These are phyloP conservation scores for Myiozetetes cayanensis DNA, from an alignment of 2,113 vertebrate genomes.

Conservation along the genomic window DNA sequence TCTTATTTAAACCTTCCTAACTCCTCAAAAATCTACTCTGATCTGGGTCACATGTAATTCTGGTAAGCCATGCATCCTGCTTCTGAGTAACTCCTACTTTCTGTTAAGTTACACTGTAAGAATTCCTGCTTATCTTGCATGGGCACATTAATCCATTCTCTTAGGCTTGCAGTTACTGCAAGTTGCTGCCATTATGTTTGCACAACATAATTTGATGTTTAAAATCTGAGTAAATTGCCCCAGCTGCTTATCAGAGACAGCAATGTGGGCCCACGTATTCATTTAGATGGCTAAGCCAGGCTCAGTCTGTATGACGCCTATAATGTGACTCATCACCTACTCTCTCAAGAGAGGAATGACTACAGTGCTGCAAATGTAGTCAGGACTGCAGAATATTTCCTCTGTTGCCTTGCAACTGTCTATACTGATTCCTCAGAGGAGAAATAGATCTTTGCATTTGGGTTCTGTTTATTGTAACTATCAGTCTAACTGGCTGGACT, in stretches of 20 bases:
- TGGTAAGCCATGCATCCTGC: background rate
- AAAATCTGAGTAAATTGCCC: constrained; percentile 5
- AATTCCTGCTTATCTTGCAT: background rate
- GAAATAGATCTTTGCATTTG: background rate
- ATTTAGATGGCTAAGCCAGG: background rate
- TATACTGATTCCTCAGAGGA: background rate
- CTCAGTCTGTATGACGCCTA: background rate
- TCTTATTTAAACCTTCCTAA: background rate
- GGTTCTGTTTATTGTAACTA: background rate
- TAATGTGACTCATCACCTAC: constrained; percentile 37
- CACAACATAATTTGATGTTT: background rate
- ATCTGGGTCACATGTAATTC: background rate
- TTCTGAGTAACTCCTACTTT: background rate
- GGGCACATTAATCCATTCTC: background rate
- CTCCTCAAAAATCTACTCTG: background rate
- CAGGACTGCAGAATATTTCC: constrained; percentile 1
- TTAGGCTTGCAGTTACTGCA: background rate
- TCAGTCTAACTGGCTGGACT: background rate
- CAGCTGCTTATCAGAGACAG: constrained; percentile 13
- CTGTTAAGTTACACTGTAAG: background rate
- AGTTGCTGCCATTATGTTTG: background rate
- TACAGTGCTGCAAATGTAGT: background rate
- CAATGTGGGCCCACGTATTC: background rate
- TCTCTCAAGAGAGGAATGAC: constrained; percentile 11
- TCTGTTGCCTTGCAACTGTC: constrained; percentile 36